These are phyloP conservation scores for Crypturellus tataupa DNA, from an alignment of 2,797 vertebrate genomes.

Conservation along the genomic window DNA sequence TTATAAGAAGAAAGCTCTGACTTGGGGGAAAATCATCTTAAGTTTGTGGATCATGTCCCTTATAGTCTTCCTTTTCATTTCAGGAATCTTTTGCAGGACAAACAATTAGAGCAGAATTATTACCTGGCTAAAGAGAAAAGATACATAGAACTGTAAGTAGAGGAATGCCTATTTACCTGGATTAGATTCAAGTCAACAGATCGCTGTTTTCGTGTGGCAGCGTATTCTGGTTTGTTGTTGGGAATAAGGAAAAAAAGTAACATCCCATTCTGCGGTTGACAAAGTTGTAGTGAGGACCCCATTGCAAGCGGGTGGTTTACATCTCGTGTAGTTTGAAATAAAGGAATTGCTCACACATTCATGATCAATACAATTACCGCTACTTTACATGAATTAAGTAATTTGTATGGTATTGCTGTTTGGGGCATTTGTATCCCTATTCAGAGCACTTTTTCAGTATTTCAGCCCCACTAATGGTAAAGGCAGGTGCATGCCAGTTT, in stretches of 20 bases:
- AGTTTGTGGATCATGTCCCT: neutral
- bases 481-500: constrained; percentile 73
- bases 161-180: neutral
- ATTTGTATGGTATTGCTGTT: constrained; percentile 63
- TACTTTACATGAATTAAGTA: constrained; percentile 75
- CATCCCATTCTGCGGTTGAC: neutral
- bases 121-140: neutral
- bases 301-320: constrained; percentile 48
- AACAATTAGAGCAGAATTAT: neutral
- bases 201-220: neutral
- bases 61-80: neutral
- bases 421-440: constrained; percentile 59
- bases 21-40: neutral
- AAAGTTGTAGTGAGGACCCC: constrained; percentile 20
- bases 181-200: neutral
- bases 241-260: neutral
- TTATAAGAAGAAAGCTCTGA: neutral
- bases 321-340: constrained; percentile 57
- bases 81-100: neutral
- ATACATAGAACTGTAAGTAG: neutral
- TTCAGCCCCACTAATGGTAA: constrained; percentile 52
- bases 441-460: constrained; percentile 55
- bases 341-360: constrained; percentile 72
- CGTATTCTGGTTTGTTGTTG: neutral
- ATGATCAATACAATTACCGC: constrained; percentile 72